phyloP scores from a whole-genome alignment of 2,888 invertebrate genomes.

The Harpagoxenus sublaevis region DNA sequence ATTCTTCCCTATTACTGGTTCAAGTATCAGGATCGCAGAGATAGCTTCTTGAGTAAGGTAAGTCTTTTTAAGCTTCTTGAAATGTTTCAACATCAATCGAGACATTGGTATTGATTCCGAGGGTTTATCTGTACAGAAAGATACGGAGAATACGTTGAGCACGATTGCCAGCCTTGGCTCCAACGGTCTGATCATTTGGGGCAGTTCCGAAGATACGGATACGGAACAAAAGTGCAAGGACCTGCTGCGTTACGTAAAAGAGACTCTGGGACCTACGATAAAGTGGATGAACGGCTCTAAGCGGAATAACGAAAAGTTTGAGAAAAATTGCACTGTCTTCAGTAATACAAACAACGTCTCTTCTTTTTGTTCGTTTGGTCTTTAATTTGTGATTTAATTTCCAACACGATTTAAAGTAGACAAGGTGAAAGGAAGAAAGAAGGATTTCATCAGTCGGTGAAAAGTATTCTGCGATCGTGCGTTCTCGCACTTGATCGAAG shows the following conservation, averaged over 20 bases:
- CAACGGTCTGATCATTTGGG: conserved; percentile 92
- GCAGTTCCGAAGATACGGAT: conserved; percentile 91
- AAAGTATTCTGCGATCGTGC: not conserved
- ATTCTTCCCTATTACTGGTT: conserved; percentile 91
- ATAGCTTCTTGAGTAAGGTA: conserved; percentile 88
- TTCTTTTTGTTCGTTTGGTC: not conserved
- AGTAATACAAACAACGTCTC: conserved; percentile 1
- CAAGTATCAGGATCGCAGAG: conserved; percentile 89
- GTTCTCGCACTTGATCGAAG: not conserved
- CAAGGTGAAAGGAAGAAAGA: not conserved
- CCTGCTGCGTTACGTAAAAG: conserved; percentile 89
- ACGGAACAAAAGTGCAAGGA: conserved; percentile 89
- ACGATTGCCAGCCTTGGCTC: conserved; percentile 88
- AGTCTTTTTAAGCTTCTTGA: conserved; percentile 60
- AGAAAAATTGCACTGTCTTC: not conserved
- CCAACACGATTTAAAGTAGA: not conserved
- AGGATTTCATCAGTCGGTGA: not conserved
- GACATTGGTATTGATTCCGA: not conserved
- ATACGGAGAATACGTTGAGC: conserved; percentile 87
- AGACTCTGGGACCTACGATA: conserved; percentile 87
- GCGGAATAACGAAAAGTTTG: not conserved
- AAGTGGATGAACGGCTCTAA: conserved; percentile 23
- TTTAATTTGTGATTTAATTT: not conserved
- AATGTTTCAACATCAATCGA: not conserved
- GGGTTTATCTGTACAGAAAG: conserved; percentile 87